Conservation (phyloP, 2,797 vertebrate genomes). For the Pelobates cultripes region DNA sequence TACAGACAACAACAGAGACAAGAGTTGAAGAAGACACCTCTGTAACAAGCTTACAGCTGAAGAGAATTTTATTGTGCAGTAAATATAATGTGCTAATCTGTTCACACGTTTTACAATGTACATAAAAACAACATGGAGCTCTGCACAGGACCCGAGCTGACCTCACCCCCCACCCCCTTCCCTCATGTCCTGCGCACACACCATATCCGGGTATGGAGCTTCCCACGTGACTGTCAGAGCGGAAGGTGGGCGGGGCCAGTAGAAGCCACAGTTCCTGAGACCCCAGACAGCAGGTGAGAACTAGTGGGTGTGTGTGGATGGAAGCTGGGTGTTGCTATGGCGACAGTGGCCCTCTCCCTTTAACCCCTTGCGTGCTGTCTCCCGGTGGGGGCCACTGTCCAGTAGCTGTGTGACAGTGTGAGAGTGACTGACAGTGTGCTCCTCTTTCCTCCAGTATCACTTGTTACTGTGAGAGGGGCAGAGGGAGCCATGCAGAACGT, state of each 20-base stretch:
- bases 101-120: too few relatives aligned
- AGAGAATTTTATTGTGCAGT: too few relatives aligned
- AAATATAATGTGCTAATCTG: too few relatives aligned
- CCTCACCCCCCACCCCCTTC: background rate
- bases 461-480: conserved; percentile 12
- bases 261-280: conserved; percentile 8
- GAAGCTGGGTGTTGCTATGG: conserved; percentile 10
- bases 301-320: background rate
- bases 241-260: background rate
- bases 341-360: background rate
- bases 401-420: background rate
- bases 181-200: conserved; percentile 2
- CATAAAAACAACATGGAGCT: too few relatives aligned
- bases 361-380: background rate
- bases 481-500: conserved; percentile 85
- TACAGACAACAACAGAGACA: too few relatives aligned
- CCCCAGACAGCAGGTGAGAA: conserved; percentile 29
- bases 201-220: background rate
- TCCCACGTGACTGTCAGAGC: conserved; percentile 40
- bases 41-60: too few relatives aligned
- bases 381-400: background rate
- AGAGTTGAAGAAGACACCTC: too few relatives aligned
- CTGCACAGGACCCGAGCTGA: background rate
- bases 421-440: background rate
- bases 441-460: background rate